phyloP scores from a whole-genome alignment of 2,797 vertebrate species.

The Enteromius anoplus region DNA sequence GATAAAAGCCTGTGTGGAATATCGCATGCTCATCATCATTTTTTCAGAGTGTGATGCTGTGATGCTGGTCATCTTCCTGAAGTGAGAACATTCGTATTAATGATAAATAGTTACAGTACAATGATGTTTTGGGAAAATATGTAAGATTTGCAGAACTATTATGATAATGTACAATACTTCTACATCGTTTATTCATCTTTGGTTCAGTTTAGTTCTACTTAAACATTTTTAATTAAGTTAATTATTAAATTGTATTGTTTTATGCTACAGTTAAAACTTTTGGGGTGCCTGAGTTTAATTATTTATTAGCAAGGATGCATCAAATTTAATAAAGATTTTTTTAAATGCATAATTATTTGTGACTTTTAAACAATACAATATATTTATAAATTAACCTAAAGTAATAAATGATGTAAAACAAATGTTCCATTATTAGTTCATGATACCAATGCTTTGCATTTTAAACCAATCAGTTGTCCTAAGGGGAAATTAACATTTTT shows the following conservation, averaged over 20 bases:
- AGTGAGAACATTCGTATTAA: neutral
- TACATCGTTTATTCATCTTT: neutral
- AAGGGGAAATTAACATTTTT: neutral
- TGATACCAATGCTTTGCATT: neutral
- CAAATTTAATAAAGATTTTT: neutral
- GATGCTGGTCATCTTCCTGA: neutral
- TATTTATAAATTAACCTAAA: neutral
- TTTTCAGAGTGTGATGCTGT: neutral
- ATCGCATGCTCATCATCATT: neutral
- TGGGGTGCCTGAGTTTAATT: neutral
- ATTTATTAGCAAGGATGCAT: neutral
- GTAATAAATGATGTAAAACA: neutral
- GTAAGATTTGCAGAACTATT: neutral
- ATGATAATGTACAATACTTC: neutral
- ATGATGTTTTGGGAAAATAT: neutral
- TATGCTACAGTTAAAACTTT: neutral
- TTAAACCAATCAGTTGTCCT: conserved; percentile 8
- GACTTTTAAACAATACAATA: neutral
- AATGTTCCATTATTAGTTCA: neutral
- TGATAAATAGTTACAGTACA: neutral
- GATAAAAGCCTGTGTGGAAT: neutral
- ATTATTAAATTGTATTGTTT: neutral
- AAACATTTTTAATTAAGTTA: neutral
- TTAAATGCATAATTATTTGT: neutral
- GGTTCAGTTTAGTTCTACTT: neutral